These are phyloP conservation scores for Neolamprologus variostigma DNA, from an alignment of 2,113 vertebrate species.

Conservation along the genomic window DNA sequence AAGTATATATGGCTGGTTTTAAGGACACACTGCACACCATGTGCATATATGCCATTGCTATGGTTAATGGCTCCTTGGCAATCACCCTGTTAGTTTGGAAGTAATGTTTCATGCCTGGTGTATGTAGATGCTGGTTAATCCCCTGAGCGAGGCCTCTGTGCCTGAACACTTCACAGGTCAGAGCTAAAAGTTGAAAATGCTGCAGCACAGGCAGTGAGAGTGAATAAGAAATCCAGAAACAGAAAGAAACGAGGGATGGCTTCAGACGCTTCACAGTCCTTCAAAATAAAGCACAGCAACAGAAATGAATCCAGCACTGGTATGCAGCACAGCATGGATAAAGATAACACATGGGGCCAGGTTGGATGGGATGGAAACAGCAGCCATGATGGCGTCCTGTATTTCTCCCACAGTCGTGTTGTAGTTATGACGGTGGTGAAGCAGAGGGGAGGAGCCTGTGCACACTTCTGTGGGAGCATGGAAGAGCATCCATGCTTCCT, in stretches of 20 bases:
- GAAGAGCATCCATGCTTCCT: background rate
- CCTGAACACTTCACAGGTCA: background rate
- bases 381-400: background rate
- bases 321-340: rapidly evolving
- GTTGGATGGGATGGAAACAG: background rate
- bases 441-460: background rate
- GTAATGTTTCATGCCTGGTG: background rate
- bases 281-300: background rate
- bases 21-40: background rate
- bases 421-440: background rate
- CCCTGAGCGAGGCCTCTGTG: background rate
- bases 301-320: background rate
- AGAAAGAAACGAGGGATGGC: background rate
- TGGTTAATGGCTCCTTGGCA: background rate
- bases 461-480: background rate
- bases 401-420: background rate
- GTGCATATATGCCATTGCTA: background rate
- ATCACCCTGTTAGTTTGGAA: background rate
- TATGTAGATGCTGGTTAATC: background rate
- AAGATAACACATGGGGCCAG: background rate
- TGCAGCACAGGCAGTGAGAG: rapidly evolving
- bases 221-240: background rate
- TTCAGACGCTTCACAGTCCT: background rate
- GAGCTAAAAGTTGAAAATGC: background rate
- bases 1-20: background rate